Evolutionary conservation across 2,113 vertebrate species (phyloP), one percentile per base, ranked within the genome.

Genomic region (Columbina picui): DNA sequence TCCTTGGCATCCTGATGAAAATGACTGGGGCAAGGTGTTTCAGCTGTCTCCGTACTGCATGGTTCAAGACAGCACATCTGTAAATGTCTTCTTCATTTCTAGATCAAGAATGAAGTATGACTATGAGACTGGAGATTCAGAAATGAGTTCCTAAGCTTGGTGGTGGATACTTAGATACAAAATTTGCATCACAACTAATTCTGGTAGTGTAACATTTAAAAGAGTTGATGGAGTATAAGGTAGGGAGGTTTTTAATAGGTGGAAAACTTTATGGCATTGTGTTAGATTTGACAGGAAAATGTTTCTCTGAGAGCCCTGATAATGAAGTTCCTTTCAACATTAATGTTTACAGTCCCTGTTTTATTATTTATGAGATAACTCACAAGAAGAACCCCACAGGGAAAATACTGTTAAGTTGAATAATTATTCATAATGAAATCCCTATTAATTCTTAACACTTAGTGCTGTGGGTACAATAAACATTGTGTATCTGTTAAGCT

Each of bases 351-450:
- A n/a, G 43, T 84, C 65, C 47, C 36, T 84, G 19, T 65, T 96
- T 94, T 94, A 97, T 95, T 96, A 96, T 94, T 97, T 96, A 87
- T 96, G 38, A 83, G 23, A 52, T 94, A 93, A 63, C 49, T 78
- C 7, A 0, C 68, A 93, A 78, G 89, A 92, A 90, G 89, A 93
- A 67, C 30, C 36, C 87, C 89, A 80, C 13, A 77, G 64, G 91
- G 69, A 90, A 96, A 94, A 90, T 71, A 69, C 20, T 87, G 22
- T 78, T 77, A 93, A 91, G 68, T 39, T 78, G 84, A 94, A 96
- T 60, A 95, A 77, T 87, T 87, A 81, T 96, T 87, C 89, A 90
- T 89, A 78, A 70, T 85, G 64, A 94, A 94, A 83, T 88, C 45
- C 30, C n/a, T 87, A 68, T 91, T 93, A 96, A 94, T 93, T 92